phyloP scores from a whole-genome alignment of 2,797 vertebrate species.

The Sebastolobus altivelis region DNA sequence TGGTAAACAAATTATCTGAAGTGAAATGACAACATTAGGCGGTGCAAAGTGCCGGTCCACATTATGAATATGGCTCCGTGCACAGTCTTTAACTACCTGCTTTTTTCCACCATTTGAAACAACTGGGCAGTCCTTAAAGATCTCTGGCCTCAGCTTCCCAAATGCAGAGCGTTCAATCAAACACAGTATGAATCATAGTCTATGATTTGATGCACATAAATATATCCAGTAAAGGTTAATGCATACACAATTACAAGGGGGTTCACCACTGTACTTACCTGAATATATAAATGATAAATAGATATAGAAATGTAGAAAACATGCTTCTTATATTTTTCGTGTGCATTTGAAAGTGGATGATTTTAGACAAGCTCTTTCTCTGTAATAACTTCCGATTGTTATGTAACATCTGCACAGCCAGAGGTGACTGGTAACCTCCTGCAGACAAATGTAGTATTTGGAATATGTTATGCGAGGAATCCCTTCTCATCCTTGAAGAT shows the following conservation, averaged over 20 bases:
- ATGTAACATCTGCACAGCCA: neutral
- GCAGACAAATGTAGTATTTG: neutral
- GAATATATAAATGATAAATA: neutral
- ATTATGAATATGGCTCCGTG: constrained; percentile 51
- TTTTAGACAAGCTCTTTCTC: neutral
- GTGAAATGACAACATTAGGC: constrained; percentile 80
- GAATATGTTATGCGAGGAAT: neutral
- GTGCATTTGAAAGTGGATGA: neutral
- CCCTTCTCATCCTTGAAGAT: neutral
- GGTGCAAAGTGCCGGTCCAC: constrained; percentile 59
- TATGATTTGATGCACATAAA: constrained; percentile 23
- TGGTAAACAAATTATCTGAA: constrained; percentile 84
- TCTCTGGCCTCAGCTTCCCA: constrained; percentile 21
- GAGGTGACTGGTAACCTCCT: neutral
- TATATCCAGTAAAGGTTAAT: neutral
- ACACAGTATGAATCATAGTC: constrained; percentile 8
- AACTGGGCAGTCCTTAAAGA: constrained; percentile 27
- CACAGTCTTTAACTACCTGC: constrained; percentile 41
- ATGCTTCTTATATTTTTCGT: neutral
- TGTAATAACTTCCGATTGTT: neutral
- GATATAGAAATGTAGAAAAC: neutral
- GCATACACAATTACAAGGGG: neutral
- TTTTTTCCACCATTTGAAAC: constrained; percentile 29
- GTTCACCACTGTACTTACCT: neutral
- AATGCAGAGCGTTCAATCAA: constrained; percentile 37